A percentile compares a stretch with the other conserved stretches of the same genome.
These are phyloP conservation scores for Drosophila eohydei DNA, from an alignment of 2,888 invertebrate genomes.

Conservation along the genomic window DNA sequence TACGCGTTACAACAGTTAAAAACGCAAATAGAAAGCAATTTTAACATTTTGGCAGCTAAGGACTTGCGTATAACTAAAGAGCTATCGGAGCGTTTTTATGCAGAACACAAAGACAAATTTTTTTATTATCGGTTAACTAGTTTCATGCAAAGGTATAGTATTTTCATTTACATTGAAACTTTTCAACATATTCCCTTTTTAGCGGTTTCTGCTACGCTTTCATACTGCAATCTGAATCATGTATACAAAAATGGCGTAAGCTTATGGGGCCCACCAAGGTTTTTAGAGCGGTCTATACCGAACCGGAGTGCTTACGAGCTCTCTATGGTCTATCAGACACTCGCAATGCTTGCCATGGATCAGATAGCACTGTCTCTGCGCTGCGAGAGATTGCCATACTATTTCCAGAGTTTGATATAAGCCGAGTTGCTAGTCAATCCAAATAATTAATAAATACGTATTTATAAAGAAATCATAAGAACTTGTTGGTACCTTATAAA, in stretches of 20 bases:
- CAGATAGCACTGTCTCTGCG: conserved; percentile 91
- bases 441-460: neutral
- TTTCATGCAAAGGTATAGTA: conserved; percentile 90
- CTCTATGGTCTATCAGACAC: conserved; percentile 96
- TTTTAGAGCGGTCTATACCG: conserved; percentile 90
- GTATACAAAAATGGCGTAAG: conserved; percentile 91
- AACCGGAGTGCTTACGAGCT: conserved; percentile 92
- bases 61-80: conserved; percentile 87
- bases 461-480: neutral
- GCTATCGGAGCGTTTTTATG: conserved; percentile 91
- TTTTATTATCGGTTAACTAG: conserved; percentile 92
- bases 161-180: neutral
- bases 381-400: conserved; percentile 92
- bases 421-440: neutral
- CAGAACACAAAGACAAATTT: conserved; percentile 92
- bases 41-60: conserved; percentile 90
- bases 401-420: conserved; percentile 89
- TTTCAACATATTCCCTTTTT: neutral
- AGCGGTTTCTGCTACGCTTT: conserved; percentile 94
- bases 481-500: neutral
- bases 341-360: conserved; percentile 97
- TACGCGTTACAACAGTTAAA: conserved; percentile 89
- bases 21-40: conserved; percentile 89
- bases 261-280: conserved; percentile 97
- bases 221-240: conserved; percentile 91